Percentiles rank a stretch among this genome's conserved stretches.
Evolutionary conservation across 2,797 vertebrate genomes (phyloP).

Genomic region (Macroramphosus scolopax): DNA sequence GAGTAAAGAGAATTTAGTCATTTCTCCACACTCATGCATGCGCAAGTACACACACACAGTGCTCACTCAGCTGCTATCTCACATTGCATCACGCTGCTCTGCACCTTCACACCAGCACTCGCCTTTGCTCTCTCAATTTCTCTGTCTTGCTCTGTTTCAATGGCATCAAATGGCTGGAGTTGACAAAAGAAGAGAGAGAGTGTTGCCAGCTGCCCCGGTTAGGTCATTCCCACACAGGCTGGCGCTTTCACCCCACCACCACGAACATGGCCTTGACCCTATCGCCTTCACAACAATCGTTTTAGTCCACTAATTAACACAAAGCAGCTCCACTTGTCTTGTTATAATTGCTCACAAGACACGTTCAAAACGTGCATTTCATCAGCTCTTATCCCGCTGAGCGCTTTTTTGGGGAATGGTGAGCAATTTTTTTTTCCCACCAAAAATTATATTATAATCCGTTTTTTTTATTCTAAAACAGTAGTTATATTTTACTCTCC

Average conservation of each 20-base stretch:
- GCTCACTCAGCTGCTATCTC: conserved; percentile 74
- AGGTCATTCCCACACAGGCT: conserved; percentile 62
- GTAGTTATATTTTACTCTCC: no score
- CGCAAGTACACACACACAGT: conserved; percentile 9
- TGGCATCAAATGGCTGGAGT: conserved; percentile 70
- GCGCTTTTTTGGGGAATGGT: conserved; percentile 13
- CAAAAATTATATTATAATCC: no score
- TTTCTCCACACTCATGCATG: conserved; percentile 42
- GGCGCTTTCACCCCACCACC: conserved; percentile 36
- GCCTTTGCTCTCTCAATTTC: conserved; percentile 58
- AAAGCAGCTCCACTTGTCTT: conserved; percentile 55
- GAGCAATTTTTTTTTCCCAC: conserved; percentile 28
- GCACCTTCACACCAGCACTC: conserved; percentile 70
- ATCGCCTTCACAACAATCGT: conserved; percentile 43
- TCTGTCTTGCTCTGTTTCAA: conserved; percentile 65
- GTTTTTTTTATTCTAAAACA: no score
- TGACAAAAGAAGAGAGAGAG: conserved; percentile 70
- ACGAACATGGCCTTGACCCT: conserved; percentile 62
- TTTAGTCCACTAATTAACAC: conserved; percentile 58
- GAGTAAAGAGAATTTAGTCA: conserved; percentile 47
- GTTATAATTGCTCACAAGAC: conserved; percentile 38
- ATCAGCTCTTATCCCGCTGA: conserved; percentile 30
- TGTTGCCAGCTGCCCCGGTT: conserved; percentile 70
- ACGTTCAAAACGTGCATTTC: conserved; percentile 41
- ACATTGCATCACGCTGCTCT: conserved; percentile 75